Conservation (phyloP, 2,888 invertebrate genomes). For the Acrocyrtus sp. region DNA sequence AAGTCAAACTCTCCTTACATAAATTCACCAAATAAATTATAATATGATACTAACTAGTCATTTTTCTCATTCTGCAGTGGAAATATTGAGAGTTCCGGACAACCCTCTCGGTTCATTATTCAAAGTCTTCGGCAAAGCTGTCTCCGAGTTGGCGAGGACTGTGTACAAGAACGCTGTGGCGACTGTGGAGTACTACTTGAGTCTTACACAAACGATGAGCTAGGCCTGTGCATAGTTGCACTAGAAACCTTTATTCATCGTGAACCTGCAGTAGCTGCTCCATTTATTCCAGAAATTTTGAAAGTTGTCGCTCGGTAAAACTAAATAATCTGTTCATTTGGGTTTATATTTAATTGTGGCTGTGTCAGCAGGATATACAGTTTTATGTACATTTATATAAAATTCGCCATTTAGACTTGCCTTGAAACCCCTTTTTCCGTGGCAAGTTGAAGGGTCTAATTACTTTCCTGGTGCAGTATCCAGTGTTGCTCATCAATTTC, state of each 20-base stretch:
- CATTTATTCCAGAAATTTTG: conserved; percentile 89
- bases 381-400: no score
- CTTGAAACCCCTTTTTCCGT: conserved; percentile 82
- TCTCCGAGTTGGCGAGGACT: conserved; percentile 77
- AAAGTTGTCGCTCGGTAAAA: conserved; percentile 86
- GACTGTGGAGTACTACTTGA: conserved; percentile 91
- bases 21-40: not conserved
- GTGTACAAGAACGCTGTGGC: conserved; percentile 79
- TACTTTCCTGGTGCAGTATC: conserved; percentile 94
- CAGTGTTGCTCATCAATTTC: conserved; percentile 96
- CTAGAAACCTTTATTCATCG: conserved; percentile 96
- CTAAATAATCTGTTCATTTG: no score
- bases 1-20: not conserved
- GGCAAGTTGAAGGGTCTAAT: conserved; percentile 88
- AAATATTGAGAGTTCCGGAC: conserved; percentile 35
- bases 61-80: conserved; percentile 5
- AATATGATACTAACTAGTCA: not conserved
- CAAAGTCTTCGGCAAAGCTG: conserved; percentile 71
- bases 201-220: conserved; percentile 96
- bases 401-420: conserved; percentile 81
- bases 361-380: no score
- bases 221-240: conserved; percentile 92
- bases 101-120: conserved; percentile 35
- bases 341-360: no score
- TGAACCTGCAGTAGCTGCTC: conserved; percentile 94